Evolutionary conservation across 2,888 invertebrate species (phyloP), one percentile per base, ranked within the genome.

Genomic region (Drosophila silvestris): DNA sequence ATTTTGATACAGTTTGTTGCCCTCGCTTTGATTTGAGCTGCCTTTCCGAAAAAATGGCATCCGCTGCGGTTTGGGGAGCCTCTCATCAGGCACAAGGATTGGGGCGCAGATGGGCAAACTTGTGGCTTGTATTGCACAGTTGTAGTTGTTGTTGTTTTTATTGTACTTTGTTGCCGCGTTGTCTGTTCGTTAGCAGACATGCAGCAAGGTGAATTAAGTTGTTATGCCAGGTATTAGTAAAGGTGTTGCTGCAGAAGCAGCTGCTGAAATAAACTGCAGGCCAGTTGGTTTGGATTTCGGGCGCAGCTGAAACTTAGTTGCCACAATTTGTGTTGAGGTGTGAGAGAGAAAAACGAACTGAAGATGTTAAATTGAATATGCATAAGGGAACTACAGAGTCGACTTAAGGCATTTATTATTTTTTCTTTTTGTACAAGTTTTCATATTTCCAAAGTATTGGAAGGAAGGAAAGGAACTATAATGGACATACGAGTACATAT

Each of bases 221-320:
- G 90, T 85, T 90, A 76, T 85, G 90, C 79, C 68, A 70, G 84
- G 83, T 78, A 88, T 90, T 89, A 85, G 90, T 70, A 75, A 78
- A 90, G 89, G 83, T 87, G 85, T 89, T 87, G 83, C 81, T 52
- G 63, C 60, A 56, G 58, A 30, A 57, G 64, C 68, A 37, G 56
- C 69, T 58, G 53, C 67, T 56, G 47, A 41, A 67, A 72, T 65
- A 58, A 74, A 74, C 70, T 74, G 61, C 58, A 60, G 57, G 62
- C 70, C 54, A 63, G 47, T 85, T 72, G 57, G 51, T 41, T 70
- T 59, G 50, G 56, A 70, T 54, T 75, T 75, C 41, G 76, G 75
- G 58, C 69, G 63, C 75, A 76, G 75, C 76, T 69, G 74, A 59
- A 68, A 65, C 81, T 28, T 32, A 39, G 35, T 63, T 52, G 74